Conservation (phyloP, 2,888 invertebrate species). For the Troides aeacus region DNA sequence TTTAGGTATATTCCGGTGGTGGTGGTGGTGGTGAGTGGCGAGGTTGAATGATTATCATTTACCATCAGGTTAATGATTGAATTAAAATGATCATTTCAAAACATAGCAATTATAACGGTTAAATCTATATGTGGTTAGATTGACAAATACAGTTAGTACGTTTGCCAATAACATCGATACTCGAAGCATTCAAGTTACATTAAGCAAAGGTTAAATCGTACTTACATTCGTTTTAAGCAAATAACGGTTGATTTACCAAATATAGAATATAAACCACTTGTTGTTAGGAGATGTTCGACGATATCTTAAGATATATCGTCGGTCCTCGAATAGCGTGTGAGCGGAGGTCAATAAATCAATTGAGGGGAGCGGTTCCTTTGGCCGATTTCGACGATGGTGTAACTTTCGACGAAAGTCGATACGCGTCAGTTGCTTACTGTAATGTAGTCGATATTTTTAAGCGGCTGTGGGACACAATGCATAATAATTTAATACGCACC, state of each 20-base stretch:
- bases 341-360: constrained; percentile 67
- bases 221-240: constrained; percentile 30
- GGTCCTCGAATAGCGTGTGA: constrained; percentile 40
- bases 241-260: constrained; percentile 31
- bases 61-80: no score
- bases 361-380: constrained; percentile 65
- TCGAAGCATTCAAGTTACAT: constrained; percentile 24
- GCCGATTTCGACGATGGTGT: constrained; percentile 55
- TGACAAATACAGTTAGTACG: constrained; percentile 17
- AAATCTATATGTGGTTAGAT: constrained; percentile 7
- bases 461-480: not conserved
- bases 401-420: constrained; percentile 60
- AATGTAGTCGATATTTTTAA: constrained; percentile 18
- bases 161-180: constrained; percentile 26
- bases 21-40: no score
- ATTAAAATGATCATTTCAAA: not conserved
- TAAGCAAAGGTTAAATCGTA: constrained; percentile 28
- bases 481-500: no score
- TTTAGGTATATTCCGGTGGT: no score
- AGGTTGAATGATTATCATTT: no score
- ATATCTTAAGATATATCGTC: constrained; percentile 47
- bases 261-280: constrained; percentile 27
- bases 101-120: no score
- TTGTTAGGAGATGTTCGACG: constrained; percentile 27
- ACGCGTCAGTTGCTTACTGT: constrained; percentile 22